Evolutionary conservation across 2,888 invertebrate species (phyloP).

Genomic region (Philonicus albiceps): DNA sequence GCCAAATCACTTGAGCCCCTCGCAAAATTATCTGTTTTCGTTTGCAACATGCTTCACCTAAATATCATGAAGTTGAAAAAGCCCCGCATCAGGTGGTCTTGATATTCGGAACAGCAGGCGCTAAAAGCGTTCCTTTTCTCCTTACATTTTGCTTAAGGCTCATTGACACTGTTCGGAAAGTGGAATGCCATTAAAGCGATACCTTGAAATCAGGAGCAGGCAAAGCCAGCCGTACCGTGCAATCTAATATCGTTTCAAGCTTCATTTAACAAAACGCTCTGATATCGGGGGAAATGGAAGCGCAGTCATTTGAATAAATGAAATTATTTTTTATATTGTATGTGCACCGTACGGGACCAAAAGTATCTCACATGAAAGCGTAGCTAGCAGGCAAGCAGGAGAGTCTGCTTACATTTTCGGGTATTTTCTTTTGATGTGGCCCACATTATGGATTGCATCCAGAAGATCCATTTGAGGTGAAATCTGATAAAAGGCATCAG

Average conservation of each 20-base stretch:
- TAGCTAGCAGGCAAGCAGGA: background rate
- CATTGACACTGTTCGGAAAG: conserved; percentile 25
- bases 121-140: background rate
- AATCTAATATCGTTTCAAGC: conserved; percentile 31
- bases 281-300: background rate
- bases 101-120: background rate
- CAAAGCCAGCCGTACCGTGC: conserved; percentile 4
- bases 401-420: background rate
- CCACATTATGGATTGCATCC: background rate
- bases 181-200: conserved; percentile 28
- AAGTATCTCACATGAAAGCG: background rate
- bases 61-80: background rate
- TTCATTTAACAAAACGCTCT: conserved; percentile 24
- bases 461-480: background rate
- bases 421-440: background rate
- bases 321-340: conserved; percentile 19
- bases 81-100: conserved; percentile 11
- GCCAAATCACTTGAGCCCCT: background rate
- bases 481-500: background rate
- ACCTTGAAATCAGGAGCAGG: conserved; percentile 12
- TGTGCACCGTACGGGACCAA: background rate
- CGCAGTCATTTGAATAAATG: conserved; percentile 29
- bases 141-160: background rate
- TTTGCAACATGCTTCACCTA: background rate
- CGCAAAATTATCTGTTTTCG: background rate